Evolutionary conservation across 2,113 vertebrate genomes (phyloP), one percentile per base, ranked within the genome.

Genomic region (Burhinus oedicnemus): DNA sequence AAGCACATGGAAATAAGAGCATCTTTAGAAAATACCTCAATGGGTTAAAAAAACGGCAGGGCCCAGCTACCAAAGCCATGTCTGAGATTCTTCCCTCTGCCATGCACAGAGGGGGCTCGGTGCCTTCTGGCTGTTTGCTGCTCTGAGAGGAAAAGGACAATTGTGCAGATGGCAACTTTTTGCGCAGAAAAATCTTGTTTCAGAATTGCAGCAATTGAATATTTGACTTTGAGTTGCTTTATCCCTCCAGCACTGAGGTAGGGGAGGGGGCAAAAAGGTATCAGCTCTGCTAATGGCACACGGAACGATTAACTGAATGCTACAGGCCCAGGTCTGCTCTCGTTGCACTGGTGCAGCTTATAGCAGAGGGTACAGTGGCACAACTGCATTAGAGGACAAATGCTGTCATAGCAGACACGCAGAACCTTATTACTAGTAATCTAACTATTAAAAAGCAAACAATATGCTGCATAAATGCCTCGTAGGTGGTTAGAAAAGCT

Each of bases 21-120:
- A 96, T 96, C 95, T 96, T 93, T 79, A 85, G 81, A 96, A 96
- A 97, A 95, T 87, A 79, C 81, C 90, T 93, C 83, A 93, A 92
- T 25, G 74, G 45, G 69, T 95, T 94, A 95, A 96, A 97, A 94
- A 97, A 93, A 1, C 58, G 76, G 27, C 64, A 61, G 87, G 62
- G 45, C 66, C 77, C 71, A 77, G 70, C 75, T 64, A 82, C 87
- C 65, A 86, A 76, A 91, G 70, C 54, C 36, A 55, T 34, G 42
- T 55, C 70, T 89, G 65, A 91, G 72, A 90, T 76, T 94, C 58
- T 84, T 83, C 75, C 58, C 75, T 70, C 45, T 76, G 54, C 80
- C 64, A 27, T 3, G 19, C 54, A 66, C 51, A 93, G 57, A 90
- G 61, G 30, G 45, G 74, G 18, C 78, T 90, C 4, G 0, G 55